These are phyloP conservation scores for Heliconius erato DNA, from an alignment of 2,888 invertebrate genomes.

Conservation along the genomic window DNA sequence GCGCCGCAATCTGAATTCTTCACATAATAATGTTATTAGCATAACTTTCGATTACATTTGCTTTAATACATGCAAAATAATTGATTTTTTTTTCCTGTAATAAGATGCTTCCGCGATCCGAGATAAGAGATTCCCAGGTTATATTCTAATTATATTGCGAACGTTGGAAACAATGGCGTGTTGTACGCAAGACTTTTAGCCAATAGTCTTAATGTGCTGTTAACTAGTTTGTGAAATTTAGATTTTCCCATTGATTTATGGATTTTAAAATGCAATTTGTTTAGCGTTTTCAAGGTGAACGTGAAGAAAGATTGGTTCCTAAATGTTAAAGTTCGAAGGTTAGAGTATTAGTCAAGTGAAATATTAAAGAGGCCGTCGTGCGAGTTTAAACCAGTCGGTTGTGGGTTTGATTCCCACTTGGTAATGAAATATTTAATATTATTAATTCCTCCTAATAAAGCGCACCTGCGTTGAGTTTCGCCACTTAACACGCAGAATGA, in stretches of 20 bases:
- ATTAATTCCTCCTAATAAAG: background rate
- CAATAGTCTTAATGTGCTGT: slow-evolving; percentile 36
- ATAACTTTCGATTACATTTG: slow-evolving; percentile 48
- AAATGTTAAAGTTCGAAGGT: background rate
- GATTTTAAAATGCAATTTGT: slow-evolving; percentile 10
- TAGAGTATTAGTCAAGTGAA: too few relatives aligned
- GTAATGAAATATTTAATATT: background rate
- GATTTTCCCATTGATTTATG: slow-evolving; percentile 22
- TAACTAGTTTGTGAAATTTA: slow-evolving; percentile 27
- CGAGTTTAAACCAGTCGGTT: too few relatives aligned
- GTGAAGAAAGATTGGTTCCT: background rate
- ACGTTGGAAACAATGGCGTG: slow-evolving; percentile 35
- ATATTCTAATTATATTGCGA: slow-evolving; percentile 36
- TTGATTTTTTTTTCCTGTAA: slow-evolving; percentile 33
- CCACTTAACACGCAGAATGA: background rate
- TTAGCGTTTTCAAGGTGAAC: background rate
- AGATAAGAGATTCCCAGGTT: slow-evolving; percentile 49
- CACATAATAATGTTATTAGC: slow-evolving; percentile 33
- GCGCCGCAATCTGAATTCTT: background rate
- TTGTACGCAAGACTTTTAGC: slow-evolving; percentile 31
- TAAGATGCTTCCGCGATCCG: slow-evolving; percentile 50
- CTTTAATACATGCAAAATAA: slow-evolving; percentile 44
- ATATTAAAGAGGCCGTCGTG: too few relatives aligned
- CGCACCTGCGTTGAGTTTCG: background rate
- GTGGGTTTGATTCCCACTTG: background rate